These are phyloP conservation scores for Biston betularia DNA, from an alignment of 2,888 invertebrate species.

Conservation along the genomic window DNA sequence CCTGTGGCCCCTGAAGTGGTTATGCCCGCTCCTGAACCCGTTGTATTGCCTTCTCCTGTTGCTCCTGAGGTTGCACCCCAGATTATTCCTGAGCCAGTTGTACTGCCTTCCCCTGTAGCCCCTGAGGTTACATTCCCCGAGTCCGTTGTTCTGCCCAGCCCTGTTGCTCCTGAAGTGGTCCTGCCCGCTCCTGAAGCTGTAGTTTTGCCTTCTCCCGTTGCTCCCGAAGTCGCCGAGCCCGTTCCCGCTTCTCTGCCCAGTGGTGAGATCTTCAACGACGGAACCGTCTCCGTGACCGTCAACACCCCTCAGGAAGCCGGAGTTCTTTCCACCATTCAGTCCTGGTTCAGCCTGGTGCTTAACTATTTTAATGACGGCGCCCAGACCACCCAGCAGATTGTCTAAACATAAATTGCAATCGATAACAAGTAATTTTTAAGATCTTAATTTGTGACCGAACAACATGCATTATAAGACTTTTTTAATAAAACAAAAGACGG, in stretches of 20 bases:
- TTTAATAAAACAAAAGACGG: background rate
- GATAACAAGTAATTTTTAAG: background rate
- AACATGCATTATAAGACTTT: slow-evolving; percentile 2
- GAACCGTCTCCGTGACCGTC: slow-evolving; percentile 63
- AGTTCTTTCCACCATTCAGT: slow-evolving; percentile 62
- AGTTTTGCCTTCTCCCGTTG: slow-evolving; percentile 29
- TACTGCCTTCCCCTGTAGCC: slow-evolving; percentile 43
- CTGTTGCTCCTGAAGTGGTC: slow-evolving; percentile 25
- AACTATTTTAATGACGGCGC: slow-evolving; percentile 68
- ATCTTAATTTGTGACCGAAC: slow-evolving; percentile 7
- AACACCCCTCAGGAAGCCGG: slow-evolving; percentile 62
- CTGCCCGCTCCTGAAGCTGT: slow-evolving; percentile 41
- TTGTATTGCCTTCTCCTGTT: slow-evolving; percentile 41
- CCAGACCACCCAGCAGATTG: slow-evolving; percentile 63
- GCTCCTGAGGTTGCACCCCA: slow-evolving; percentile 35
- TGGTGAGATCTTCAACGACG: slow-evolving; percentile 70
- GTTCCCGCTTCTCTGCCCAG: slow-evolving; percentile 40
- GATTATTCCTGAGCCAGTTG: slow-evolving; percentile 40
- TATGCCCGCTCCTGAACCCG: slow-evolving; percentile 35
- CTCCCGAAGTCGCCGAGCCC: slow-evolving; percentile 29
- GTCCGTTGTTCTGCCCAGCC: slow-evolving; percentile 20
- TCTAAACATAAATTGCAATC: slow-evolving; percentile 49
- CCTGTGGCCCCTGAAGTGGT: slow-evolving; percentile 42
- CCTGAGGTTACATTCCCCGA: slow-evolving; percentile 28
- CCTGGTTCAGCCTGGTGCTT: slow-evolving; percentile 69